Evolutionary conservation across 2,797 vertebrate genomes (phyloP).

Genomic region (Heterohyrax brucei): DNA sequence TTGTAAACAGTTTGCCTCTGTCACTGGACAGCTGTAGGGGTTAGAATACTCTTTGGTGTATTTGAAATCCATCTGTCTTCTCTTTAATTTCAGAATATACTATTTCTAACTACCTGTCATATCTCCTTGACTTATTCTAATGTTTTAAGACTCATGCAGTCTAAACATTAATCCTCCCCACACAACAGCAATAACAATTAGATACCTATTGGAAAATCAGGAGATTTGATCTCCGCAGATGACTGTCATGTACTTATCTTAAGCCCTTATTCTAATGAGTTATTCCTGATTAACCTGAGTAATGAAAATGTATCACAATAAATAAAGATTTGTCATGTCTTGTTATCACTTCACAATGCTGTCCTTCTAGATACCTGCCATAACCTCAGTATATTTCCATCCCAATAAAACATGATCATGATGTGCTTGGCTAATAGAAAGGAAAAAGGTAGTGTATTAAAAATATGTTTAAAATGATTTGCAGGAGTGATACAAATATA

Average conservation of each 20-base stretch:
- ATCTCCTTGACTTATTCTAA: conserved; percentile 82
- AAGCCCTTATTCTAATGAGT: conserved; percentile 86
- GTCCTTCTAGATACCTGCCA: conserved; percentile 80
- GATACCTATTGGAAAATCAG: conserved; percentile 82
- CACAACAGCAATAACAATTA: conserved; percentile 84
- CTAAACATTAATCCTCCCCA: conserved; percentile 82
- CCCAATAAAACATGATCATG: conserved; percentile 83
- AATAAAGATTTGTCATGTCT: conserved; percentile 86
- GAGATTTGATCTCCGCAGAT: conserved; percentile 83
- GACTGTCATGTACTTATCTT: conserved; percentile 85
- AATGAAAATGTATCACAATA: conserved; percentile 87
- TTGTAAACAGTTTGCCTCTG: conserved; percentile 30
- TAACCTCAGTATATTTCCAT: conserved; percentile 77
- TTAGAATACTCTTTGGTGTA: conserved; percentile 48
- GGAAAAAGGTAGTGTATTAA: conserved; percentile 76
- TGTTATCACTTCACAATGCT: conserved; percentile 84
- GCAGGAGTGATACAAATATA: conserved; percentile 77
- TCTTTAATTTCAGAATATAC: conserved; percentile 80
- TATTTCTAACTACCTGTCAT: conserved; percentile 79
- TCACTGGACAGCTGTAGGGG: conserved; percentile 68
- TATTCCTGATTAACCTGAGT: conserved; percentile 86
- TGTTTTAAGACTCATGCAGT: conserved; percentile 82
- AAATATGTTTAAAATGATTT: conserved; percentile 82
- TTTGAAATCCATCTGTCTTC: conserved; percentile 66
- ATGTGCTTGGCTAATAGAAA: conserved; percentile 86